Conservation (phyloP, 2,113 vertebrate species). For the Ammodytes marinus region DNA sequence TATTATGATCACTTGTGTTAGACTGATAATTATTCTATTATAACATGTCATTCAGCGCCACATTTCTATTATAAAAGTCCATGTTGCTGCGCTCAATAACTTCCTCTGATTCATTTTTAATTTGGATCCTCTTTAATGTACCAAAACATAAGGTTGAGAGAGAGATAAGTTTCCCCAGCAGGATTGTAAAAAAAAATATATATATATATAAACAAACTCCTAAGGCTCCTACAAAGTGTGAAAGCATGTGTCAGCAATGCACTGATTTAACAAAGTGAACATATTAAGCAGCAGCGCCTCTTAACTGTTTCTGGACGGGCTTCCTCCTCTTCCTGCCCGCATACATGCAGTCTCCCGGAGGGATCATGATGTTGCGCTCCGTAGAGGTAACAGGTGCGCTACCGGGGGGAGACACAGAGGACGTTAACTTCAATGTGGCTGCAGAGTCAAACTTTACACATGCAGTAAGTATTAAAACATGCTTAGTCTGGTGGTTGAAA, state of each 20-base stretch:
- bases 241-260: background rate
- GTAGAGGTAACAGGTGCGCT: slow-evolving; percentile 85
- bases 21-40: background rate
- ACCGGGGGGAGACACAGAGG: slow-evolving; percentile 43
- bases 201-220: background rate
- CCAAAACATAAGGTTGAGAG: background rate
- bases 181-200: background rate
- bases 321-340: slow-evolving; percentile 96
- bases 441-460: slow-evolving; percentile 12
- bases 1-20: background rate
- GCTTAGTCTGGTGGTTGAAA: background rate
- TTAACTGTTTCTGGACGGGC: slow-evolving; percentile 96
- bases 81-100: background rate
- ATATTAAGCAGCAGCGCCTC: slow-evolving; percentile 53
- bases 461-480: background rate
- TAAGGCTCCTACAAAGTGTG: background rate
- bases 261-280: background rate
- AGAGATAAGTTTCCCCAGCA: background rate
- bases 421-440: slow-evolving; percentile 45
- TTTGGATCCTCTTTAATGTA: background rate
- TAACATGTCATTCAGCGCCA: background rate
- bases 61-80: background rate
- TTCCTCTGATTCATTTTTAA: slow-evolving; percentile 22
- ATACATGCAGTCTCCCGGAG: slow-evolving; percentile 94
- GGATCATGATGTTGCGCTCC: slow-evolving; percentile 90